Base-by-base conservation (phyloP, 2,113 vertebrate species). In the Trinectes maculatus region DNA sequence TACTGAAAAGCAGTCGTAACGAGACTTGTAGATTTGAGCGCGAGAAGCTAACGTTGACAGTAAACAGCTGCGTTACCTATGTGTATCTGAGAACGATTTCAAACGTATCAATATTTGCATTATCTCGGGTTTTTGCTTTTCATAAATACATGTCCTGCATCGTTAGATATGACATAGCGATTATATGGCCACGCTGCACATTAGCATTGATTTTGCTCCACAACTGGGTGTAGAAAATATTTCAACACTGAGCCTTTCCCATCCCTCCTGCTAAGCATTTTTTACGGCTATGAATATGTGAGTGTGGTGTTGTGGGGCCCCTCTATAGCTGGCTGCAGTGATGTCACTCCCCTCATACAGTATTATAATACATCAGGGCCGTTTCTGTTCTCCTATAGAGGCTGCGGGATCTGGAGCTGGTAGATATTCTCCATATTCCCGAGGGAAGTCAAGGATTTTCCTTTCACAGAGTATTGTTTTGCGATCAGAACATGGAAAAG, bases 221-320 rank as follows among this genome's bases (percentile, higher is more conserved):
- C 6, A 10, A 34, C 49, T 33, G 31, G 51, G 55, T 1, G 19
- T 49, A 74, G 47, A 44, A 64, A 60, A 40, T 22, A 36, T 65
- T 49, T 34, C 55, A 24, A 9, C 21, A 7, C 44, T 21, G 42
- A 74, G 37, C 47, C 39, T 48, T 60, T 52, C 49, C 53, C 54
- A 46, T 79, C 40, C 44, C 61, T 72, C 68, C 71, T 77, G 51
- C 59, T 73, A 25, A 74, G 52, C 39, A 21, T 51, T 70, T 76
- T n/a, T 66, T 58, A 73, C 42, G 36, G 54, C 49, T 42, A 5
- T 40, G 66, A 13, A 29, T 61, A 3, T 61, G 43, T 47, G 22
- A 49, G 8, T 39, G 49, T 75, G 46, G 72, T 65, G 56, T 64
- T 64, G 57, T 56, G 77, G 75, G 79, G 79, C 80, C 79, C 74